Base-by-base conservation (phyloP, 1,140 invertebrate genomes). In the Leptinotarsa defecta region DNA sequence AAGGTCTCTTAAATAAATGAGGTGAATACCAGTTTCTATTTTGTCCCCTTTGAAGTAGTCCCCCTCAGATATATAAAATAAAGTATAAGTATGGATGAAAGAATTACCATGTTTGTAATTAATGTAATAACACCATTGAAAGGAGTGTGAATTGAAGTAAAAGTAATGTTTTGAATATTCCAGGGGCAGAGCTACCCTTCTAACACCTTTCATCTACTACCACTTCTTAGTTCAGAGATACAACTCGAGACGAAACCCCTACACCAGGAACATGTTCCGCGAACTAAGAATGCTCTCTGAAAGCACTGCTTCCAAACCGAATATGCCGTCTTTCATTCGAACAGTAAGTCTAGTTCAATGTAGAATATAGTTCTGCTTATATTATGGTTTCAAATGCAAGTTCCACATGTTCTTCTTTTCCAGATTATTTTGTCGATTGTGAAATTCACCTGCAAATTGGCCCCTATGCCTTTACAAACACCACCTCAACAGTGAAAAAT, bases 151-250 rank as follows among this genome's bases (percentile, higher is more conserved):
- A 43, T 43, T 43, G 34, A 67, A 67, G 3, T 13, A 57, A 57
- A 57, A 57, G n/a, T 57, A 5, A 57, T 57, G n/a, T 68, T 68
- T 63, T 68, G 72, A 76, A 80, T 81, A 81, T 90, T 91, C 69
- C 88, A 97, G 96, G 82, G 95, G 95, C 13, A 91, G 92, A 84
- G 93, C 92, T 81, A 93, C 93, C 70, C 85, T 98, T 20, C 87
- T 98, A 77, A 94, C 96, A 49, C 96, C 96, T 52, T 94, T 98
- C 84, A 90, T 98, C 68, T 99, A 98, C 87, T 98, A 98, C 86
- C 95, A 97, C 83, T 99, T 99, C 86, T 87, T 99, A 74, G 90
- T 91, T 63, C 86, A 97, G 81, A 91, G 97, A 68, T 96, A 98
- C 86, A 87, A 92, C 52, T 98, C 96, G 6, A 90, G 95, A 74